Conservation (phyloP, 2,797 vertebrate genomes). For the Jordanella pulchra region DNA sequence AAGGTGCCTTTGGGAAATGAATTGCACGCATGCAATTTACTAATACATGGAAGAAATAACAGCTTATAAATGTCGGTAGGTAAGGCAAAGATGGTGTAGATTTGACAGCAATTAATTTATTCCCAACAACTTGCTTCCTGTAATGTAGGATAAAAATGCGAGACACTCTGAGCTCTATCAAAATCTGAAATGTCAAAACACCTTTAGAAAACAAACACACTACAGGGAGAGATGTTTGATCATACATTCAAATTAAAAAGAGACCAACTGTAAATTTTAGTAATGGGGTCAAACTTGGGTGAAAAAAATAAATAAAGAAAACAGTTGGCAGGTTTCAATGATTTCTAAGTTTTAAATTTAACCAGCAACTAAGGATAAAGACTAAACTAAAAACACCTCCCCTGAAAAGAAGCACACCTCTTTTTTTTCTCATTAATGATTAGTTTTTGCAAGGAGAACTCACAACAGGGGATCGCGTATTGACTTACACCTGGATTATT, state of each 20-base stretch:
- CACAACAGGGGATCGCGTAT: conserved; percentile 41
- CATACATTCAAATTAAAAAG: conserved; percentile 3
- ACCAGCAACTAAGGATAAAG: not conserved
- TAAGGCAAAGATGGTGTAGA: conserved; percentile 37
- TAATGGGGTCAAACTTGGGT: conserved; percentile 18
- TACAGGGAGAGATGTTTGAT: not conserved
- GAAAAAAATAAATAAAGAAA: conserved; percentile 8
- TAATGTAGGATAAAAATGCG: conserved; percentile 34
- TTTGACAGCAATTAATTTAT: conserved; percentile 67
- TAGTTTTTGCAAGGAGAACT: conserved; percentile 38
- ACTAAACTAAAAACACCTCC: not conserved
- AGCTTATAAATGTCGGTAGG: conserved; percentile 62
- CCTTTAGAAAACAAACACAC: not conserved
- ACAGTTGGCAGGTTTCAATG: not conserved
- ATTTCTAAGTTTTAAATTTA: not conserved
- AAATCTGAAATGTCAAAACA: conserved; percentile 19
- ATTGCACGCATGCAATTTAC: conserved; percentile 72
- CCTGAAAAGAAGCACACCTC: conserved; percentile 16
- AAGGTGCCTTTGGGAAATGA: conserved; percentile 72
- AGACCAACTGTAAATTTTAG: conserved; percentile 13
- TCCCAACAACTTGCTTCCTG: conserved; percentile 39
- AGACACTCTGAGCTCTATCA: conserved; percentile 19
- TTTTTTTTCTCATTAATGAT: conserved; percentile 33
- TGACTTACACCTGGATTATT: conserved; percentile 52
- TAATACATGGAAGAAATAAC: conserved; percentile 72